phyloP scores from a whole-genome alignment of 1,140 invertebrate genomes.

The Hylaeus volcanicus region DNA sequence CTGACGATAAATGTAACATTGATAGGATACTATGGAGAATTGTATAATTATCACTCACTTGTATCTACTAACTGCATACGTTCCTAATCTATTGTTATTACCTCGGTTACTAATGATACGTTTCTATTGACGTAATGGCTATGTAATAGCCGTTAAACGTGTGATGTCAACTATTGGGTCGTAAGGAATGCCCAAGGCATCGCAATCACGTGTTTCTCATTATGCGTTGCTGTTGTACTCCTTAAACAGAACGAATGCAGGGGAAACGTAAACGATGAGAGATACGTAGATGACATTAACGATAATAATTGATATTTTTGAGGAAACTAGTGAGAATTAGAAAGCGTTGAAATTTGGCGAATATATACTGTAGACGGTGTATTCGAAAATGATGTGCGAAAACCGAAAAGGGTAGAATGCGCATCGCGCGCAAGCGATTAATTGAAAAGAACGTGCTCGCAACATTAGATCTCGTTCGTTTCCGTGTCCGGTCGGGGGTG shows the following conservation, averaged over 20 bases:
- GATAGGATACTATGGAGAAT: too few species aligned
- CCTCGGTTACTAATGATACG: background rate
- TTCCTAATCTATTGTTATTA: background rate
- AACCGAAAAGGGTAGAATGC: background rate
- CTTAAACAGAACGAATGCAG: background rate
- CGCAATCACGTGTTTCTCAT: constrained; percentile 41
- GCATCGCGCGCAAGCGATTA: too few species aligned
- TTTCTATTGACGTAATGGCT: background rate
- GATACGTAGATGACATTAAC: too few species aligned
- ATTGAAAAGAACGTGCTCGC: background rate
- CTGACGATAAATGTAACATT: too few species aligned
- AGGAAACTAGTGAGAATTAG: too few species aligned
- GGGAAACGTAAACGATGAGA: background rate
- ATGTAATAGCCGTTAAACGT: constrained; percentile 1
- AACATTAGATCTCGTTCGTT: constrained; percentile 19
- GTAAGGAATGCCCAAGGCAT: constrained; percentile 26
- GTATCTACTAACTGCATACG: background rate
- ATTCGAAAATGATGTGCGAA: too few species aligned
- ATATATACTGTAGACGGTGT: too few species aligned
- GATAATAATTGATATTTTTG: too few species aligned
- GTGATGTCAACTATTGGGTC: constrained; percentile 21
- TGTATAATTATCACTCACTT: too few species aligned
- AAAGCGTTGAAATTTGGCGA: too few species aligned
- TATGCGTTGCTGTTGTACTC: background rate
- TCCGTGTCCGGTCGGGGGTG: constrained; percentile 34